These are phyloP conservation scores for Leptura quadrifasciata DNA, from an alignment of 2,888 invertebrate genomes.

Conservation along the genomic window DNA sequence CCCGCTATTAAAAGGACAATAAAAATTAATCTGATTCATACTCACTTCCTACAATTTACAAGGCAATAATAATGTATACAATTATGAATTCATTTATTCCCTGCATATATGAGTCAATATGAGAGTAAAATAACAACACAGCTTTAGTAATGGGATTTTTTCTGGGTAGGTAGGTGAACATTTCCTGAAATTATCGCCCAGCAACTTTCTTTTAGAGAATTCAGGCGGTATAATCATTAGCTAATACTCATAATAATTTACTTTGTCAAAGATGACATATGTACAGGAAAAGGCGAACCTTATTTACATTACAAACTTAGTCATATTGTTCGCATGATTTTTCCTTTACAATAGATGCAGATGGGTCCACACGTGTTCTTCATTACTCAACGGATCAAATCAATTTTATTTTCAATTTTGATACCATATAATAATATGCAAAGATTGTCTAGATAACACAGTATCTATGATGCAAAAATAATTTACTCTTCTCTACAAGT, in stretches of 20 bases:
- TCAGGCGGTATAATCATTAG: not conserved
- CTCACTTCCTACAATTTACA: slow-evolving; percentile 7
- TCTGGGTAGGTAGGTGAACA: not conserved
- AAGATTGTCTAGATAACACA: no score
- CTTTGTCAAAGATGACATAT: not conserved
- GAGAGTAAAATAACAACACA: not conserved
- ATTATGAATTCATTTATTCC: slow-evolving; percentile 26
- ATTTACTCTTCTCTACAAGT: no score
- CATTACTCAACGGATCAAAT: no score
- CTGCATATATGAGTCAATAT: slow-evolving; percentile 22
- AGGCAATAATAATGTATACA: slow-evolving; percentile 1
- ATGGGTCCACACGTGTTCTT: no score
- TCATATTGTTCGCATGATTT: not conserved
- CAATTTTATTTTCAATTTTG: no score
- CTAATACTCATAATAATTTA: not conserved
- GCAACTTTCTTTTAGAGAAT: not conserved
- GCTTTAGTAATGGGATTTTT: slow-evolving; percentile 8
- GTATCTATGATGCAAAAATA: no score
- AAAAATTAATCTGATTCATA: slow-evolving; percentile 23
- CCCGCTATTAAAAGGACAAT: slow-evolving; percentile 6
- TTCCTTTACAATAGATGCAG: no score
- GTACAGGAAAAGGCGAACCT: not conserved
- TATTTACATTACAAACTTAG: not conserved
- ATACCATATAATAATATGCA: no score
- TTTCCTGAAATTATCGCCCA: slow-evolving; percentile 13